Evolutionary conservation across 2,113 vertebrate species (phyloP), one percentile per base, ranked within the genome.

Genomic region (Myanophis thanlyinensis): DNA sequence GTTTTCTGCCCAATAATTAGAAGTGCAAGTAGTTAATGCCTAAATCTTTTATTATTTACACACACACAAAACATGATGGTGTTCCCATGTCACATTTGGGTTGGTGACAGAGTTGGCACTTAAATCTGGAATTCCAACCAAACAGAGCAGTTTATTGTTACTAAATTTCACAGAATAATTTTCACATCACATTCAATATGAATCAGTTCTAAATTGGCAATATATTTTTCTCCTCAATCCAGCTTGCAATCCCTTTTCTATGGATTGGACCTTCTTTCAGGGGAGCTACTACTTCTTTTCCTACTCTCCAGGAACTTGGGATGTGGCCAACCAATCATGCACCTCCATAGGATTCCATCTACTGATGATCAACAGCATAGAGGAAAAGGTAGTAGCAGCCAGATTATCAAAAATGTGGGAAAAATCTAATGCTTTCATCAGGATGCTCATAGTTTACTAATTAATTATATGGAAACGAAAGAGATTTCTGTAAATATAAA

Each of bases 241-340:
- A 85, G 90, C 49, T 51, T 85, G 90, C 35, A 53, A 7, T 35
- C 67, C 90, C 6, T 53, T 85, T 46, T 73, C 49, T 40, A 44
- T 12, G 40, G 90, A 91, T 25, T 91, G 90, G 90, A 46, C 23
- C 23, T 46, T 27, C 51, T 85, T 91, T 85, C 90, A 91, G 35
- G 90, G 13, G 11, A 91, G 73, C 73, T 91, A 91, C 49, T 91
- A 91, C 40, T 85, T 80, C 49, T 85, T 85, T 51, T 91, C 90
- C 27, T 51, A 46, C 12, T 44, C 90, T 46, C 49, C 49, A 7
- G 90, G 90, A 53, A 27, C 49, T 40, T 91, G 90, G 90, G 90
- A 91, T 44, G 49, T 91, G 25, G 90, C 90, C 73, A 91, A 91
- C 49, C 90, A 91, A 12, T 85, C 90, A 44, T 91, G 90, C 47